Base-by-base conservation (phyloP, 2,113 vertebrate species). In the Tenebrosternarchus preto region DNA sequence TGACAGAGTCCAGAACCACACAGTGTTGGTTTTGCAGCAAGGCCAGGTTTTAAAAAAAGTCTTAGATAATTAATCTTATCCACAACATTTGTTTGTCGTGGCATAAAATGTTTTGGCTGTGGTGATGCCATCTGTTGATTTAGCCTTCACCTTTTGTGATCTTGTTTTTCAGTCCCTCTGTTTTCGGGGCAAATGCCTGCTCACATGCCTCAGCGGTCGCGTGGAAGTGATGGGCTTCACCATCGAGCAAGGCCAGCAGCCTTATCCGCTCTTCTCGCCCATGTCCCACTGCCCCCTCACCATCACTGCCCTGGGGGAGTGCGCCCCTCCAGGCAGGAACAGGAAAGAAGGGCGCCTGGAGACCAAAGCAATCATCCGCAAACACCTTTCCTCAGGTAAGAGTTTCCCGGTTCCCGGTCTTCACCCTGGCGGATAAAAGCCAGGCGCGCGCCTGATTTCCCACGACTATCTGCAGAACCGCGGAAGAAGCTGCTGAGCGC, bases 191-290 rank as follows among this genome's bases (percentile, higher is more conserved):
- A 94, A 93, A 29, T 96, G 96, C 56, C 90, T 92, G 17, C 60
- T 98, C 88, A 95, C 93, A 0, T 98, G 97, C 86, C 88, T 98
- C 16, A 94, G 95, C 0, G 96, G 97, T 2, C 93, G 93, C 0
- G 94, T 97, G n/a, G 94, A 94, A 31, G 93, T 98, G 20, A 87
- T 95, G 82, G 97, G 96, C 0, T 95, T 95, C 84, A 93, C 90
- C 33, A 92, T 98, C 0, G 90, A 89, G 56, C 93, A 94, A 55
- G 96, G 94, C 17, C 95, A 98, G 85, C 94, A 95, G 83, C 87
- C 93, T 0, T 95, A 92, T 50, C 92, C 93, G 0, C 86, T 97
- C 24, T 96, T 94, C 80, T 97, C 97, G 0, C 92, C 95, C 0
- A 88, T 92, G 0, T 94, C 96, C 0, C 94, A 96, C 36, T 90